phyloP scores from a whole-genome alignment of 2,797 vertebrate genomes.

The Syndactyla subalaris region DNA sequence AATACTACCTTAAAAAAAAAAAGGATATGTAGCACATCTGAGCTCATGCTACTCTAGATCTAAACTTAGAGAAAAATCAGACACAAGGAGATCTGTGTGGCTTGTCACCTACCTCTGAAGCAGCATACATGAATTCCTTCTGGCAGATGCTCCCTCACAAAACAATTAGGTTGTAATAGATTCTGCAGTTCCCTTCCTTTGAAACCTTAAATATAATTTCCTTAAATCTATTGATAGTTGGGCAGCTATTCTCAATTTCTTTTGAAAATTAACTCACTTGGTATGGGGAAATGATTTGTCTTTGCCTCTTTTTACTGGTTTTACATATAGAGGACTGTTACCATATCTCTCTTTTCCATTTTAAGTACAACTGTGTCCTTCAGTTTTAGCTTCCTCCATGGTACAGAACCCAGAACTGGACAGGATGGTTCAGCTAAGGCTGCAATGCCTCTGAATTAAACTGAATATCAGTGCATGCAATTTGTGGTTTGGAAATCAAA shows the following conservation, averaged over 20 bases:
- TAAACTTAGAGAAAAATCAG: not conserved
- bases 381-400: not conserved
- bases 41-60: not conserved
- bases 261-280: not conserved
- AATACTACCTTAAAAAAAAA: not conserved
- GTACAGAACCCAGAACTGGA: not conserved
- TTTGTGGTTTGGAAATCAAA: not conserved
- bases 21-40: not conserved
- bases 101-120: not conserved
- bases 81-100: not conserved
- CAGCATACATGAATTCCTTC: not conserved
- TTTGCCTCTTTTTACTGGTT: not conserved
- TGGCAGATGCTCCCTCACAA: not conserved
- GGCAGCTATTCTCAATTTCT: not conserved
- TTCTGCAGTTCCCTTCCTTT: not conserved
- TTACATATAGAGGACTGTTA: not conserved
- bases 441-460: not conserved
- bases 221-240: not conserved
- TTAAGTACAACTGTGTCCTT: not conserved
- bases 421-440: not conserved
- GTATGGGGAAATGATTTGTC: not conserved
- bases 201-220: not conserved
- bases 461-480: not conserved
- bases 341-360: not conserved
- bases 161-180: not conserved